These are phyloP conservation scores for Crotalus horridus DNA, from an alignment of 2,113 vertebrate species.

Conservation along the genomic window DNA sequence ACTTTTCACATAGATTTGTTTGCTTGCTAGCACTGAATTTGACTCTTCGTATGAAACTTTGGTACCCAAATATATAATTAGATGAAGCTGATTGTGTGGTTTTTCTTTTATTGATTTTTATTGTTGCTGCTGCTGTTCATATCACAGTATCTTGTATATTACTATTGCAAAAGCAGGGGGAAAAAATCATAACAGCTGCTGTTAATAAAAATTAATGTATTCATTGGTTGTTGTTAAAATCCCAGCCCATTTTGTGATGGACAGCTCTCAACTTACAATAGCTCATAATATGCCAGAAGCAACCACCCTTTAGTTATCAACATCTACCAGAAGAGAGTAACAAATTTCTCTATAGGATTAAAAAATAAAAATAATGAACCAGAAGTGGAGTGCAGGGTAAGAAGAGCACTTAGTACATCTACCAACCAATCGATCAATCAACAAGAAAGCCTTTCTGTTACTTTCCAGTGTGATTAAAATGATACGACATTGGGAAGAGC, in stretches of 20 bases:
- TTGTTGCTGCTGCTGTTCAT: not conserved
- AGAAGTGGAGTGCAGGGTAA: conserved; percentile 6
- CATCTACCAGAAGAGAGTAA: conserved; percentile 21
- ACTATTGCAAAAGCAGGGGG: not conserved
- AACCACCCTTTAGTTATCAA: not conserved
- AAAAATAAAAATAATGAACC: not conserved
- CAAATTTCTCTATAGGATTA: conserved; percentile 5
- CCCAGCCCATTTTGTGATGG: not conserved
- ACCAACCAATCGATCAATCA: not conserved
- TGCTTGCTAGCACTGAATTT: not conserved
- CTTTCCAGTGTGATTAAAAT: not conserved
- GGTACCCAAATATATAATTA: not conserved
- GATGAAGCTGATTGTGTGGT: not conserved
- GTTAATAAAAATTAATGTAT: not conserved
- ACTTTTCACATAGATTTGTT: not conserved
- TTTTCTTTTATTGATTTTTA: not conserved
- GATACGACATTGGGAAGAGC: not conserved
- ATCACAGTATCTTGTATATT: not conserved
- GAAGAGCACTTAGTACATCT: not conserved
- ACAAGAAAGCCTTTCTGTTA: not conserved
- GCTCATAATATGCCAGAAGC: not conserved
- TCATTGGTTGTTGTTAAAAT: conserved; percentile 15
- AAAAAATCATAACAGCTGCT: not conserved
- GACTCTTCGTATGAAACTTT: not conserved
- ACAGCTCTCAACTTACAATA: not conserved